Evolutionary conservation across 2,888 invertebrate species (phyloP).

Genomic region (Bombyx huttoni): DNA sequence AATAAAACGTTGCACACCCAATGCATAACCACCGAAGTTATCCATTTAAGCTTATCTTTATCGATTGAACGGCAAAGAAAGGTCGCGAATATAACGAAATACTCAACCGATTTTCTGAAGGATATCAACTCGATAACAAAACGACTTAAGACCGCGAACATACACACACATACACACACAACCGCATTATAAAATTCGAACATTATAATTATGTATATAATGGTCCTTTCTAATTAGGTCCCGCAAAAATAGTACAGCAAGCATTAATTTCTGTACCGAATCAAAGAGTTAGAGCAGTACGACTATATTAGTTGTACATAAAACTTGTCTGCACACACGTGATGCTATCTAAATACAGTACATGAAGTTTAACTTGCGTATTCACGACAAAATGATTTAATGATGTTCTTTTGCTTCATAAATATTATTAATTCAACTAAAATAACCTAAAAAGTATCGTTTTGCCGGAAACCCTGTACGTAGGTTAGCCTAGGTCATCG

Average conservation of each 20-base stretch:
- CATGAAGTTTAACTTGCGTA: conserved; percentile 14
- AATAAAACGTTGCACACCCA: background rate
- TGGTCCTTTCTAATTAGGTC: conserved; percentile 15
- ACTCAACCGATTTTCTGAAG: background rate
- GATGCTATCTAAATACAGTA: conserved; percentile 12
- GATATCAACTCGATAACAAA: conserved; percentile 29
- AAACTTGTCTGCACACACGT: conserved; percentile 20
- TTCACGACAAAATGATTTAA: conserved; percentile 15
- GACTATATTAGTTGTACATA: conserved; percentile 17
- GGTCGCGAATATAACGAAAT: conserved; percentile 21
- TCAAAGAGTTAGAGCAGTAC: conserved; percentile 25
- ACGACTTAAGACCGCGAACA: conserved; percentile 12
- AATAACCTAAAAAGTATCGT: conserved; percentile 47
- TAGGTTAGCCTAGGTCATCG: conserved; percentile 65
- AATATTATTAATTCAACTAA: conserved; percentile 23
- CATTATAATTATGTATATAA: conserved; percentile 19
- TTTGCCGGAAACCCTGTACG: conserved; percentile 42
- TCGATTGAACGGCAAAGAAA: conserved; percentile 32
- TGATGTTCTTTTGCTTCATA: conserved; percentile 24
- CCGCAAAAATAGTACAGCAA: conserved; percentile 10
- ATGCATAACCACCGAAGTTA: conserved; percentile 13
- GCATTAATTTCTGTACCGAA: conserved; percentile 22
- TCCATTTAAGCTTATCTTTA: conserved; percentile 18
- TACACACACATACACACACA: conserved; percentile 5
- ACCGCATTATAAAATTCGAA: conserved; percentile 6